phyloP scores from a whole-genome alignment of 1,140 invertebrate species.

The Mercenaria mercenaria region DNA sequence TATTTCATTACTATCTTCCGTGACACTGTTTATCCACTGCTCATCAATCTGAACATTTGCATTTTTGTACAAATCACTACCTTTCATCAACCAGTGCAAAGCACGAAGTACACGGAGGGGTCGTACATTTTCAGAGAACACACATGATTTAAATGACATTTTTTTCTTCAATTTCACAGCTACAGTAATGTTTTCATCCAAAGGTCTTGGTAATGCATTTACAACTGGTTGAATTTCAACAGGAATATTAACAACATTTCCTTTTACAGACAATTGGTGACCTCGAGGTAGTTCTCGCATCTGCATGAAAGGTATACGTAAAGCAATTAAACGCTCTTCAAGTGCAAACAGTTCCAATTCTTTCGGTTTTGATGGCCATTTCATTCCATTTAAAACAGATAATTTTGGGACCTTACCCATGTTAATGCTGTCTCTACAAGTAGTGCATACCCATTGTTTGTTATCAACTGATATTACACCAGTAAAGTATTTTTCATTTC shows the following conservation, averaged over 20 bases:
- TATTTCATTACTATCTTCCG: neutral
- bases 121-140: conserved; percentile 44
- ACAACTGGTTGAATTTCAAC: conserved; percentile 44
- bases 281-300: conserved; percentile 62
- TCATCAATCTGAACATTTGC: conserved; percentile 40
- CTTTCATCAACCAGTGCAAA: conserved; percentile 36
- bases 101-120: conserved; percentile 15
- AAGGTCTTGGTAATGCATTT: conserved; percentile 52
- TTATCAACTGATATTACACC: conserved; percentile 15
- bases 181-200: conserved; percentile 43
- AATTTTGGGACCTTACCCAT: conserved; percentile 54
- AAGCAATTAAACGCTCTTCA: conserved; percentile 67
- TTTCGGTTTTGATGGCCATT: conserved; percentile 65
- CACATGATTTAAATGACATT: conserved; percentile 40
- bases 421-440: conserved; percentile 47
- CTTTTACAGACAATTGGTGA: conserved; percentile 58
- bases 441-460: conserved; percentile 58
- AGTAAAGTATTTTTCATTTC: conserved; percentile 19
- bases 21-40: conserved; percentile 4
- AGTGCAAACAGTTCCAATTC: conserved; percentile 64
- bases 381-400: conserved; percentile 67
- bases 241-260: conserved; percentile 71
- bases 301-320: conserved; percentile 71
- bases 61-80: conserved; percentile 42
- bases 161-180: conserved; percentile 59